phyloP scores from a whole-genome alignment of 2,888 invertebrate species.

The Hydraecia micacea region DNA sequence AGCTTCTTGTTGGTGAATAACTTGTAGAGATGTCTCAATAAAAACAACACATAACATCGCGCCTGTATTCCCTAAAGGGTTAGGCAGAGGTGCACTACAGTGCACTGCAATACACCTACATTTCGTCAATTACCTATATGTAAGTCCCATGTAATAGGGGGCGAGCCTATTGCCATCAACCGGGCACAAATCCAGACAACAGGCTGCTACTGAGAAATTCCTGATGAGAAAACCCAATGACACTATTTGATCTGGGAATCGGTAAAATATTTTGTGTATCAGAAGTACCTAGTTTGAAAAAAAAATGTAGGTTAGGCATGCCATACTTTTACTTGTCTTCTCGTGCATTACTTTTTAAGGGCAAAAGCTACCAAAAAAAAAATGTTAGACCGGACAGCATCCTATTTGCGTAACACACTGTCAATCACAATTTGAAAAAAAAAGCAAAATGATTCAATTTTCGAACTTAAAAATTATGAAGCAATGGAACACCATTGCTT shows the following conservation, averaged over 20 bases:
- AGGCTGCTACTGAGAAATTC: not conserved
- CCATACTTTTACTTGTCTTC: too few species aligned
- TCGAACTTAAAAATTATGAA: too few species aligned
- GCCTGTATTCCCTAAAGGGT: not conserved
- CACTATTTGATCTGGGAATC: not conserved
- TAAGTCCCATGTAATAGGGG: not conserved
- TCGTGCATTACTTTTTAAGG: too few species aligned
- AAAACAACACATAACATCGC: not conserved
- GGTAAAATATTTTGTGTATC: not conserved
- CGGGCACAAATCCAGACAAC: not conserved
- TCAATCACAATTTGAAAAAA: too few species aligned
- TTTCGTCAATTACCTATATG: not conserved
- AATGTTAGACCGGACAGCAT: not conserved
- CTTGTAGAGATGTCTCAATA: not conserved
- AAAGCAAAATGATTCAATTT: too few species aligned
- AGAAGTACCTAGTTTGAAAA: not conserved
- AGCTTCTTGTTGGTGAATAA: constrained; percentile 15
- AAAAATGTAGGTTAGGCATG: not conserved
- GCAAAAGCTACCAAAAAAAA: not conserved
- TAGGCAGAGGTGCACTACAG: not conserved
- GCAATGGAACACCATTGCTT: too few species aligned
- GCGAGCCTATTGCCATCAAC: not conserved
- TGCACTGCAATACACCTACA: not conserved
- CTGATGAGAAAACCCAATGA: not conserved
- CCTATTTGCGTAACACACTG: too few species aligned